phyloP scores from a whole-genome alignment of 2,888 invertebrate species.

The Plebejus argus region DNA sequence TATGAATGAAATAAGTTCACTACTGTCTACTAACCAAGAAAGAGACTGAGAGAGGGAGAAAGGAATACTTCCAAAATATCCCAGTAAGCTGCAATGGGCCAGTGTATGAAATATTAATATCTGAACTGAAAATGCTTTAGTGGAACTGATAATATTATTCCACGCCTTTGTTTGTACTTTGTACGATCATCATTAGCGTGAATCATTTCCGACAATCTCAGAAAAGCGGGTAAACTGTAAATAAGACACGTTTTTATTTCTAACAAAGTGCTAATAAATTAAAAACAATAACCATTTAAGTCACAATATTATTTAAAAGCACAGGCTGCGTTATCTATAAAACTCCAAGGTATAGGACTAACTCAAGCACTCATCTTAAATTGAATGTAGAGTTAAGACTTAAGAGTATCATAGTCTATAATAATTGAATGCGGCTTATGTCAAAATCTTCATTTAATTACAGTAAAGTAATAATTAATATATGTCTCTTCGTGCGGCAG shows the following conservation, averaged over 20 bases:
- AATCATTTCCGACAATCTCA: slow-evolving; percentile 17
- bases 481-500: too few species aligned
- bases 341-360: too few species aligned
- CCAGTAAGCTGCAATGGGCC: too few species aligned
- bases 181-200: background rate
- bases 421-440: too few species aligned
- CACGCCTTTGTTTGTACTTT: slow-evolving; percentile 25
- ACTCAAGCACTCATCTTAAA: too few species aligned
- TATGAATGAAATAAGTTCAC: too few species aligned
- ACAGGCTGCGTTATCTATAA: too few species aligned
- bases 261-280: background rate
- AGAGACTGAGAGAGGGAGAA: background rate
- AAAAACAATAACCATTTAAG: background rate
- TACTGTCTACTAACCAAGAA: background rate
- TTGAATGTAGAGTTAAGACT: too few species aligned
- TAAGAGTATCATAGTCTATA: too few species aligned
- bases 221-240: background rate
- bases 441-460: too few species aligned
- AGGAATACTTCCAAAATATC: too few species aligned
- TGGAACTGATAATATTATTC: background rate
- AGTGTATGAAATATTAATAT: background rate
- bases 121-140: slow-evolving; percentile 24
- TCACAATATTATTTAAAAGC: background rate
- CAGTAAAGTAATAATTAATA: too few species aligned
- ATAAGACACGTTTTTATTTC: background rate